Conservation (phyloP, 2,797 vertebrate genomes). For the Chaetophractus vellerosus region DNA sequence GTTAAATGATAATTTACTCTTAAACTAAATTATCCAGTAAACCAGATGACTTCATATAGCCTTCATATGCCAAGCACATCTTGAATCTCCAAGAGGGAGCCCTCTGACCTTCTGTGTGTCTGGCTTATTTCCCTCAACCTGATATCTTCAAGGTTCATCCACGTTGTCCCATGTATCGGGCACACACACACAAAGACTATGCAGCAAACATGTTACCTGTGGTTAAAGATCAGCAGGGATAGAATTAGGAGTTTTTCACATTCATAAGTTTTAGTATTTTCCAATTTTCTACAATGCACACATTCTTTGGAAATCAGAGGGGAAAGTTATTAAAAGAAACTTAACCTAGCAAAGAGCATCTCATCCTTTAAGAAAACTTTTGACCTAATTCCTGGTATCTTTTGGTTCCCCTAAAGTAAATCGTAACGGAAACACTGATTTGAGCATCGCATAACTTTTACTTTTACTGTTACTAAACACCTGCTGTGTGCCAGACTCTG, state of each 20-base stretch:
- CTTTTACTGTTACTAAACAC: background rate
- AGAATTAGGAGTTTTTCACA: background rate
- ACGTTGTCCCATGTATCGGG: too few species aligned
- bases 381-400: background rate
- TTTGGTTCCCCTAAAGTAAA: background rate
- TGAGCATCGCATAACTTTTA: background rate
- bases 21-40: background rate
- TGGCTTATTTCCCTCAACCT: too few species aligned
- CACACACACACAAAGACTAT: background rate
- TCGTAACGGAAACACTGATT: background rate
- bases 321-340: conserved; percentile 13
- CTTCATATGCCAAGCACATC: background rate
- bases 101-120: too few species aligned
- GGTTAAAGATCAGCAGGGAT: background rate
- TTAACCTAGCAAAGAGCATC: conserved; percentile 6
- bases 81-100: background rate
- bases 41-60: background rate
- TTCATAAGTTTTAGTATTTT: background rate
- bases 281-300: background rate
- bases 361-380: background rate
- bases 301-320: background rate
- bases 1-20: conserved; percentile 10
- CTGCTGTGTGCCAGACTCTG: background rate
- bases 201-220: background rate
- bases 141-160: too few species aligned